Evolutionary conservation across 23 tunicate species (phyloP), one percentile per base, ranked within the genome.

Genomic region (Aplidium turbinatum): DNA sequence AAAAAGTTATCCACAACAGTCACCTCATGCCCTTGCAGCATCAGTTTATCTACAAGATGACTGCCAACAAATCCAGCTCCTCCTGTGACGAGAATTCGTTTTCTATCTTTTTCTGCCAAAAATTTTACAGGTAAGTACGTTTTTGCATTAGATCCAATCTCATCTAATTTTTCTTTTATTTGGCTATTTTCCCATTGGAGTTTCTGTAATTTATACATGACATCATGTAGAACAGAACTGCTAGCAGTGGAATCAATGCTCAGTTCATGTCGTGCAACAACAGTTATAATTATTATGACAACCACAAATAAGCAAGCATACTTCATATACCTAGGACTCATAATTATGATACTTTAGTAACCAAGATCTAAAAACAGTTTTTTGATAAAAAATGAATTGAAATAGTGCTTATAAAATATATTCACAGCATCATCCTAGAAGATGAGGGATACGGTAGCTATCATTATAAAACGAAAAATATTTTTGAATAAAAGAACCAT

Each of bases 61-160:
- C 92, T 84, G 33, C 98, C 98, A 16, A 92, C 98, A 85, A 92
- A 92, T 2, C 98, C 98, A 57, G 98, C 98, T n/a, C 98, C 98
- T 32, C 98, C 98, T 2, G 98, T 92, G 3, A 92, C 76, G 5
- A 92, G 70, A 35, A 92, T 92, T 46, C 98, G 57, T 73, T 85
- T 92, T 73, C 98, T 52, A 24, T 92, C 86, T 65, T 85, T 77
- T 75, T 92, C 98, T 0, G 98, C 78, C 0, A 92, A 47, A 75
- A 92, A 92, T 56, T 74, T 90, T 4, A 83, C 89, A 1, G 63
- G 33, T 1, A 82, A 82, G 53, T 63, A 78, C 33, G 78, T 83
- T 71, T 83, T 83, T 1, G 68, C 32, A 1, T 27, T 31, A 4
- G 31, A 32, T 24, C 75, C 78, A 48, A 75, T 48, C 0, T 22